Base-by-base conservation (phyloP, 2,113 vertebrate species). In the Ptilorrhoa leucosticta region DNA sequence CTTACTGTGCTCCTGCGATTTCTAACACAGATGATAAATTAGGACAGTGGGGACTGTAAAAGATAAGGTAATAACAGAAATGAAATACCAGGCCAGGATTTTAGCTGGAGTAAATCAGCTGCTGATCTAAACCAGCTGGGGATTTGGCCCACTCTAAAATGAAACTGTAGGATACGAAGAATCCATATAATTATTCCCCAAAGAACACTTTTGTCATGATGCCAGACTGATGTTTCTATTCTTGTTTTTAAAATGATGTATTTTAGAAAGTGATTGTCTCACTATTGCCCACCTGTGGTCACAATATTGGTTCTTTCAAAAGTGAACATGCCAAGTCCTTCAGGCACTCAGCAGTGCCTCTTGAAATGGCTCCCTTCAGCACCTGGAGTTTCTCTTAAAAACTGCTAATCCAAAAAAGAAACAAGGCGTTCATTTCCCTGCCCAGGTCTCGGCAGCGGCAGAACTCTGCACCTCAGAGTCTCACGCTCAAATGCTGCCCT, bases 1-100 rank as follows among this genome's bases (percentile, higher is more conserved):
- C 83, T 79, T 53, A 28, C 60, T 33, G 48, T 69, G 72, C 83
- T 96, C 86, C 88, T 20, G 61, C 3, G 19, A 89, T 93, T 96
- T 89, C 69, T 64, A 94, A 89, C 64, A 23, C 56, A 83, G 48
- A 90, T 93, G 92, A 96, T 94, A 72, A 93, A 96, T 96, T 95
- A 96, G 65, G 96, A 95, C 79, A 78, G 86, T 63, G 89, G 94
- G 81, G 93, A 95, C 91, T 94, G 93, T 91, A 87, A 96, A 94
- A 95, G 94, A 95, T 95, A 97, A 96, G 93, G 89, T 97, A 96
- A 97, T 96, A 97, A 97, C 60, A 95, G 89, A 95, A 96, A 95
- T 95, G 69, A 94, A 97, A 96, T 95, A 96, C 65, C 87, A 89
- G 84, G 83, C 93, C 84, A 95, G 84, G 91, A 94, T 96, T 96